phyloP scores from a whole-genome alignment of 64 coral and sea anemone genomes.

The Montipora cactus region DNA sequence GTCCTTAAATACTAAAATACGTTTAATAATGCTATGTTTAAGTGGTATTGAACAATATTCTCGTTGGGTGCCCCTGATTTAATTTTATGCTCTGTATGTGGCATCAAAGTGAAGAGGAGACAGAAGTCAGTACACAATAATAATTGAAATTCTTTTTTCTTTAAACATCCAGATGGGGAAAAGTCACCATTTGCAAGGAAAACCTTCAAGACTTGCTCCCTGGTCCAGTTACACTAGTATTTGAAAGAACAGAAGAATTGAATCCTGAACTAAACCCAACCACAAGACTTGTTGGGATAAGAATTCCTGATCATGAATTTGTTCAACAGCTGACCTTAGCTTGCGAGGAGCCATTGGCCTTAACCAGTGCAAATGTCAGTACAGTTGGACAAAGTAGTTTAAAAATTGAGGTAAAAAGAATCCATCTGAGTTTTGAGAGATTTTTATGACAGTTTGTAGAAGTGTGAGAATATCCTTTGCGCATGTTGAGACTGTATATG shows the following conservation, averaged over 20 bases:
- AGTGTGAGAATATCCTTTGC: no score
- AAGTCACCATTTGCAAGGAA: constrained; percentile 77
- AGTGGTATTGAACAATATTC: no score
- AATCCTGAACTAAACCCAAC: constrained; percentile 88
- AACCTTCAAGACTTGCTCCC: constrained; percentile 80
- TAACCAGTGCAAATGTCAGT: constrained; percentile 96
- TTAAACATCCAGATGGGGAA: constrained; percentile 78
- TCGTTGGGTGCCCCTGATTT: no score
- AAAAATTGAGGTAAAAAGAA: constrained; percentile 76
- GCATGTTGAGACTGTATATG: no score
- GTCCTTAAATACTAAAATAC: no score
- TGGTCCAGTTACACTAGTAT: constrained; percentile 95
- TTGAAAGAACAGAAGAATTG: constrained; percentile 87
- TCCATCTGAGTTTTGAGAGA: no score
- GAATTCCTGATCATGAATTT: constrained; percentile 96
- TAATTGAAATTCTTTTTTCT: not conserved
- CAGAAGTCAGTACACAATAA: no score
- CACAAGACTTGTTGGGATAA: constrained; percentile 91
- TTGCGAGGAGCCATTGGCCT: constrained; percentile 81
- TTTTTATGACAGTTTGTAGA: no score
- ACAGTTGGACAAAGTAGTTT: constrained; percentile 83
- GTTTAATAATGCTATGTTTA: no score
- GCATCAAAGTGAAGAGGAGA: no score
- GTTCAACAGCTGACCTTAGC: constrained; percentile 74
- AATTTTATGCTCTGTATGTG: no score